Evolutionary conservation across 2,797 vertebrate species (phyloP), one percentile per base, ranked within the genome.

Genomic region (Notoglanidium macrostoma): DNA sequence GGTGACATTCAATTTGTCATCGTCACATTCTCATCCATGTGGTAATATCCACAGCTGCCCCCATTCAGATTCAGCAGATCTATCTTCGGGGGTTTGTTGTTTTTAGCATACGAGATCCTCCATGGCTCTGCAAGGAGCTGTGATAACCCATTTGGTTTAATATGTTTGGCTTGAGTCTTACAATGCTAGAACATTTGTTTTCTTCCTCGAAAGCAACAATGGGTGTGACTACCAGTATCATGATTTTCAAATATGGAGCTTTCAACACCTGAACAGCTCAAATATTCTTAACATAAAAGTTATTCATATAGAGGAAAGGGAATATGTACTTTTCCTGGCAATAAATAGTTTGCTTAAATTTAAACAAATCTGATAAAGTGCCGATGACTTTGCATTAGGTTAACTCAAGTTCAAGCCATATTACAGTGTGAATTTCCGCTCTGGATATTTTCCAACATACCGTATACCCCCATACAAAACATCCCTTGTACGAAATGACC

Each of bases 91-190:
- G 90, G 89, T 79, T 63, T 90, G 90, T 90, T 92, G 84, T 88
- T 86, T 85, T 89, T 91, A 90, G 63, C 65, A 84, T 80, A 72
- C 21, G 32, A 84, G 67, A 73, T 83, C 65, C 29, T 85, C 83
- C n/a, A 0, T 73, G 44, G 80, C 73, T 76, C 78, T 74, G 70
- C 77, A 89, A 87, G 89, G 88, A 88, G 91, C 92, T 89, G 85
- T 90, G 91, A 92, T 85, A 88, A 86, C 91, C 91, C 92, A 93
- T 92, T 92, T 93, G 93, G 89, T 89, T 77, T 21, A 76, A 79
- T 86, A 84, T 90, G 87, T 89, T 87, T 88, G 88, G 82, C 82
- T 67, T 87, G 57, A 88, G 35, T 70, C 55, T 85, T 90, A 90
- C 40, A 57, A 84, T 84, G 81, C 51, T 73, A 89, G 35, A 59